A percentile compares a stretch with the other conserved stretches of the same genome.
These are phyloP conservation scores for Ibidorhyncha struthersii DNA, from an alignment of 2,113 vertebrate genomes.

Conservation along the genomic window DNA sequence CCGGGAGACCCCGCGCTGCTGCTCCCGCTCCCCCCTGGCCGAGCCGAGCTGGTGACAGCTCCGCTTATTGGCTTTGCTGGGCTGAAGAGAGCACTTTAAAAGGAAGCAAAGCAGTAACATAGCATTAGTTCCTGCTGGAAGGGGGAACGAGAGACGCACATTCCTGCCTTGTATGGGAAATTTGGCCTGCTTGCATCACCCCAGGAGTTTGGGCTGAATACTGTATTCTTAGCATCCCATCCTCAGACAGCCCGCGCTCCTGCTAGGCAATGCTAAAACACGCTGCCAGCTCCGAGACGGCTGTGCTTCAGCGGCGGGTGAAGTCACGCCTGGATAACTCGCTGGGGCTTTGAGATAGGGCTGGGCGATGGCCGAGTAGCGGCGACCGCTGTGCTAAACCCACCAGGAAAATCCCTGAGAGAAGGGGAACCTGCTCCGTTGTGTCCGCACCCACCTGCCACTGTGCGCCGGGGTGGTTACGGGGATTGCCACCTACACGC, in stretches of 20 bases:
- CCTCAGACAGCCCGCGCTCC: background rate
- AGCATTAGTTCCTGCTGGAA: background rate
- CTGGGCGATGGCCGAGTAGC: background rate
- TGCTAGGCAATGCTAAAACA: background rate
- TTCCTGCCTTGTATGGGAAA: slow-evolving; percentile 61
- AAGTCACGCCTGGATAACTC: background rate
- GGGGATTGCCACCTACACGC: fast-evolving
- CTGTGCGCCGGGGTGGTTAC: fast-evolving
- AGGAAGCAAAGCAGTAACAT: slow-evolving; percentile 35
- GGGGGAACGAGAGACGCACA: background rate
- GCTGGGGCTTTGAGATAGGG: fast-evolving
- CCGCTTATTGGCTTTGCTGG: background rate
- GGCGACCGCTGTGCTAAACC: fast-evolving
- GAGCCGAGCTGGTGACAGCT: background rate
- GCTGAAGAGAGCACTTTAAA: slow-evolving; percentile 39
- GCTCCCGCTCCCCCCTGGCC: background rate
- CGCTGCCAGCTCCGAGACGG: background rate
- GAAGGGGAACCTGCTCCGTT: background rate
- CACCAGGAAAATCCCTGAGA: fast-evolving
- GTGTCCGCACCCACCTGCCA: fast-evolving
- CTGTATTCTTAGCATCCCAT: background rate
- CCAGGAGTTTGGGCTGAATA: background rate
- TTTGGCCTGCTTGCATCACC: slow-evolving; percentile 1
- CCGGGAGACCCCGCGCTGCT: background rate
- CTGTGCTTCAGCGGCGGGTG: background rate